Evolutionary conservation across 2,888 invertebrate genomes (phyloP), one percentile per base, ranked within the genome.

Genomic region (Cremastobaeus sp.): DNA sequence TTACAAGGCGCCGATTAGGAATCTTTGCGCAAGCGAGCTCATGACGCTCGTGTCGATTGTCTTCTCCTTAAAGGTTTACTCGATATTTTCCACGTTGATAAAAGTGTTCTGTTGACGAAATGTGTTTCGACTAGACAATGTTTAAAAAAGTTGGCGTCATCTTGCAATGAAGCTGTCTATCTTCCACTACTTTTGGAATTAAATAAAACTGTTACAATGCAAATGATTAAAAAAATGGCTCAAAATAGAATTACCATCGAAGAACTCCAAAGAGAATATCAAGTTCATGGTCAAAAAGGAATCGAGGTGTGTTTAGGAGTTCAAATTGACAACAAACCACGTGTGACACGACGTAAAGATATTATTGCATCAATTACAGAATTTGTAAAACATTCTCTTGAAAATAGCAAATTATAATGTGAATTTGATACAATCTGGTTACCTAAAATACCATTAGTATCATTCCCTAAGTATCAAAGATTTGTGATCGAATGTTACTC

Each of bases 271-370:
- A 15, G 17, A 43, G 47, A 69, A 43, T 43, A 45, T 60, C 41
- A 35, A 14, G 25, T 5, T 25, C 25, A 69, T 34, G 52, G 52
- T 35, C 20, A 25, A 50, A 17, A 50, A 52, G 60, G 52, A 28
- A 69, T 69, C 37, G 15, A 60, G 45, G 69, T 39, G 15, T 59
- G 35, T 41, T 50, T 60, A 37, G 60, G 69, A 18, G 59, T 68
- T 4, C 14, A 15, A 12, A 41, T 68, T 8, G 52, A 68, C 11
- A 43, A 43, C 1, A 68, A 68, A 18, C 68, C 68, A 21, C 25
- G 68, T 50, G 32, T 68, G 9, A 59, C 59, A 3, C 41, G 30
- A 14, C 30, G 32, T 1, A 20, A 15, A 2, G 12, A 18, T n/a
- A 57, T 57, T 12, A 17, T 50, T 12, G 11, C 18, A 9, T 18